A percentile compares a stretch with the other conserved stretches of the same genome.
Evolutionary conservation across 2,888 invertebrate species (phyloP).

Genomic region (Synergus japonicus): DNA sequence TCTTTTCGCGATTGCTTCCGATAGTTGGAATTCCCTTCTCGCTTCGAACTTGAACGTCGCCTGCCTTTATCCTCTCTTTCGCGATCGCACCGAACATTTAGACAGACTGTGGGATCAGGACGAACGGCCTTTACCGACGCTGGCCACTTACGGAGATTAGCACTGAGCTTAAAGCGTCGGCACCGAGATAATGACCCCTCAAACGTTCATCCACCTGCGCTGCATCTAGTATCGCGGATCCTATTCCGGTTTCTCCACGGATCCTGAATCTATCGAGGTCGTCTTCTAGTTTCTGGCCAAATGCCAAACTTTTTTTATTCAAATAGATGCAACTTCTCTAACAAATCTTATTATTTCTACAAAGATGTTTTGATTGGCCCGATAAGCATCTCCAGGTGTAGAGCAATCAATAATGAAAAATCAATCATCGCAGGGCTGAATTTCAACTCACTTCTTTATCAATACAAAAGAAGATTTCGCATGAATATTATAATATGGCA

Average conservation of each 20-base stretch:
- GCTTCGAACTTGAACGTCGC: constrained; percentile 57
- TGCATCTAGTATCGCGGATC: constrained; percentile 20
- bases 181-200: constrained; percentile 41
- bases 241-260: constrained; percentile 37
- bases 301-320: not conserved
- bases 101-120: constrained; percentile 53
- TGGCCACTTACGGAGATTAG: constrained; percentile 43
- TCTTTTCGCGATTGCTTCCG: constrained; percentile 74
- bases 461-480: not conserved
- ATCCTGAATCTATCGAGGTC: constrained; percentile 14
- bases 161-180: constrained; percentile 43
- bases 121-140: constrained; percentile 43
- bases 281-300: not conserved
- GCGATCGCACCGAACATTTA: constrained; percentile 46
- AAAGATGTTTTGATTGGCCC: no score
- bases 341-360: no score
- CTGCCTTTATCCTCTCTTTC: constrained; percentile 62
- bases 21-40: constrained; percentile 67
- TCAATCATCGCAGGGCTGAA: no score
- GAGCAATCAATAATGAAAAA: no score
- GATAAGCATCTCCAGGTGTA: no score
- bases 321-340: not conserved
- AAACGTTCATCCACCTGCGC: constrained; percentile 42
- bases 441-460: no score
- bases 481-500: constrained; percentile 5